Percentiles rank a stretch among this genome's conserved stretches.
These are phyloP conservation scores for Papilio protenor DNA, from an alignment of 2,888 invertebrate genomes.

Conservation along the genomic window DNA sequence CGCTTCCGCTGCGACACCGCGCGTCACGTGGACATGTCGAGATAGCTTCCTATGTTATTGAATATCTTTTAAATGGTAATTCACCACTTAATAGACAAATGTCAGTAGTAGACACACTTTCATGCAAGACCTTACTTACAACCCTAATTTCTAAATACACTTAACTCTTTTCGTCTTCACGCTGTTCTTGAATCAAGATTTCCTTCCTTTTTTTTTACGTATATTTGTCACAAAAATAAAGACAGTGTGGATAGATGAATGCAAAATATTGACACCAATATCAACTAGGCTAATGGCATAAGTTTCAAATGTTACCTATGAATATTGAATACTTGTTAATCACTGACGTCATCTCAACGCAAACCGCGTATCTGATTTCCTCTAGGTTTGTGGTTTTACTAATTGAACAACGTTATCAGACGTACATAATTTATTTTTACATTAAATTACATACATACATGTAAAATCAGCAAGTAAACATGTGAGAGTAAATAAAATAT, in stretches of 20 bases:
- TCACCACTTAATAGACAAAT: not conserved
- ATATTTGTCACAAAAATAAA: not conserved
- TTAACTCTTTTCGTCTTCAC: too few relatives aligned
- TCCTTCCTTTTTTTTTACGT: too few relatives aligned
- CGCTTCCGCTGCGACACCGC: slow-evolving; percentile 26
- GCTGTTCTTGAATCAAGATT: too few relatives aligned
- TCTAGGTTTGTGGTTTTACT: not conserved
- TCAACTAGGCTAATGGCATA: not conserved
- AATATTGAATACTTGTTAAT: not conserved
- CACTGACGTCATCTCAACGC: not conserved
- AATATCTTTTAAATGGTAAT: not conserved
- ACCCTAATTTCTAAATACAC: too few relatives aligned
- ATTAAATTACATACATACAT: not conserved
- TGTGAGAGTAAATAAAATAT: not conserved
- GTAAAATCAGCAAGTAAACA: not conserved
- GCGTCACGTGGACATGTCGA: not conserved
- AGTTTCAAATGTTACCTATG: not conserved
- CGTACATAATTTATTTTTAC: not conserved
- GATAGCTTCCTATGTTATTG: not conserved
- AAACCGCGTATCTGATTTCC: not conserved
- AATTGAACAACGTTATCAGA: not conserved
- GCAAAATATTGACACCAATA: not conserved
- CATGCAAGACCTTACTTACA: too few relatives aligned
- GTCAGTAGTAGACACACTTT: too few relatives aligned
- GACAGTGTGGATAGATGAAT: not conserved